Conservation (phyloP, 2,888 invertebrate genomes). For the Trissolcus brochymenae region DNA sequence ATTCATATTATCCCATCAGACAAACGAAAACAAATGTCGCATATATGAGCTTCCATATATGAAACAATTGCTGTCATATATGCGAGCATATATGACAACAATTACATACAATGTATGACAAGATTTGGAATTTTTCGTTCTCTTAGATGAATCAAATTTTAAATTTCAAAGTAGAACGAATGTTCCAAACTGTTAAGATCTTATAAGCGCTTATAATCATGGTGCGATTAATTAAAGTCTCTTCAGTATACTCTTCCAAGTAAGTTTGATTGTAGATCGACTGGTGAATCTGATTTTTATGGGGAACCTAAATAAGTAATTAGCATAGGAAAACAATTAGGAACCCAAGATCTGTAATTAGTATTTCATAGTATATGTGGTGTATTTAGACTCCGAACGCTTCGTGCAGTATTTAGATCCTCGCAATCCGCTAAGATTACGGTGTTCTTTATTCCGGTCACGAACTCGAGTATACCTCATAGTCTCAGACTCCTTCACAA, state of each 20-base stretch:
- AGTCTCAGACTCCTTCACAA: slow-evolving; percentile 49
- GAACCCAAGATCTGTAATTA: slow-evolving; percentile 49
- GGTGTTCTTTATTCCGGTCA: slow-evolving; percentile 67
- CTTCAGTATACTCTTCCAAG: slow-evolving; percentile 12
- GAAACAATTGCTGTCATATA: not conserved
- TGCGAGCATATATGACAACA: too few species aligned
- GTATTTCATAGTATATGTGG: slow-evolving; percentile 38
- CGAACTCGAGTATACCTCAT: slow-evolving; percentile 60
- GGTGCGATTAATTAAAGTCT: slow-evolving; percentile 31
- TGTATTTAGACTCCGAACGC: slow-evolving; percentile 34
- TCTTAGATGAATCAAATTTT: not conserved
- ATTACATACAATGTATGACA: not conserved
- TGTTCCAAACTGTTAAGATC: not conserved
- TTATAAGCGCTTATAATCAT: not conserved
- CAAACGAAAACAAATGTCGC: too few species aligned
- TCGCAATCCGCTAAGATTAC: slow-evolving; percentile 61
- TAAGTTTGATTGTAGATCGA: not conserved
- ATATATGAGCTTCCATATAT: not conserved
- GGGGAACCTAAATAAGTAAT: slow-evolving; percentile 42
- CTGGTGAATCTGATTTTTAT: slow-evolving; percentile 14
- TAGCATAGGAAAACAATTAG: slow-evolving; percentile 49
- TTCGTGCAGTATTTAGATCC: slow-evolving; percentile 56
- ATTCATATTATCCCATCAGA: too few species aligned
- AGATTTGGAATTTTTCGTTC: not conserved
- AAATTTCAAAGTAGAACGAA: not conserved